Evolutionary conservation across 2,113 vertebrate genomes (phyloP).

Genomic region (Ploceus nigricollis): DNA sequence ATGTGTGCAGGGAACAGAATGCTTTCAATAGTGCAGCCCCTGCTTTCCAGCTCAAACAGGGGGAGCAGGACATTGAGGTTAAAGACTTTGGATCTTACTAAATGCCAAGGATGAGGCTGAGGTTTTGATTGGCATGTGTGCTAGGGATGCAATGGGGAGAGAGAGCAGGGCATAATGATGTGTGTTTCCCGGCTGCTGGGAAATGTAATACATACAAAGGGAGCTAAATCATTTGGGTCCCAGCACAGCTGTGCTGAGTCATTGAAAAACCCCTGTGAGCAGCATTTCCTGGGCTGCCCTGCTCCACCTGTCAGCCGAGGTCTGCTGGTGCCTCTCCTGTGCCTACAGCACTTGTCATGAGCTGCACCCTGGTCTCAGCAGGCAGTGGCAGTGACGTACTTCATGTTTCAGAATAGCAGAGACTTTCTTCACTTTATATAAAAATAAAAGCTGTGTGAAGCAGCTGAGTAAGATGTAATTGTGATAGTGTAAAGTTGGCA

Average conservation of each 20-base stretch:
- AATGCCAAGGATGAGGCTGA: not conserved
- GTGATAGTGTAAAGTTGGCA: not conserved
- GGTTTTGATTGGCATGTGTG: not conserved
- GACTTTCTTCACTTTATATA: not conserved
- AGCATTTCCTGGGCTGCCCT: not conserved
- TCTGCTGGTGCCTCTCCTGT: not conserved
- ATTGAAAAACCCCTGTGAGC: not conserved
- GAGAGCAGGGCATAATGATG: too few relatives aligned
- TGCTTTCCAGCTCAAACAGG: not conserved
- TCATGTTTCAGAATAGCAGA: not conserved
- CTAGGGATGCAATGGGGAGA: not conserved
- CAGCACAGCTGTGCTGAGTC: not conserved
- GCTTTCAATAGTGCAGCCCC: not conserved
- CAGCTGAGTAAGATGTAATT: not conserved
- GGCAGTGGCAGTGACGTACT: not conserved
- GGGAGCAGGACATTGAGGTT: not conserved
- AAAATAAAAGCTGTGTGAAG: not conserved
- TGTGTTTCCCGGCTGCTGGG: not conserved
- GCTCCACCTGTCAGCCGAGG: not conserved
- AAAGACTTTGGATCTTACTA: not conserved
- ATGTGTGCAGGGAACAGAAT: accelerated
- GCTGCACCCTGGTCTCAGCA: not conserved
- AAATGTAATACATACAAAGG: not conserved
- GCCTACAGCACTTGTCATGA: accelerated
- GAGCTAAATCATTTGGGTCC: accelerated